These are phyloP conservation scores for Palaemon carinicauda DNA, from an alignment of 1,140 invertebrate species.

Conservation along the genomic window DNA sequence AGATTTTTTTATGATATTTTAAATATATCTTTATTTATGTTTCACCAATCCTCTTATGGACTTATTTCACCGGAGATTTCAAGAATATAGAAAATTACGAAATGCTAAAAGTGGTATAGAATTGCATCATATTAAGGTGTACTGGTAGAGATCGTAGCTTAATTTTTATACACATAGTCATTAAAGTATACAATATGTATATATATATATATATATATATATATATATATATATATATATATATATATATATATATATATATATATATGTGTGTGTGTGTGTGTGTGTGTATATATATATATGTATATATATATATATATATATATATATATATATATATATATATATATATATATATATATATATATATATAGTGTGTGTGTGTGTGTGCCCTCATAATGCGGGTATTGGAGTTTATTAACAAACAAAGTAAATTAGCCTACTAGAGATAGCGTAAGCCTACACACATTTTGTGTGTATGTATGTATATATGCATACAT, in stretches of 20 bases:
- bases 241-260: background rate
- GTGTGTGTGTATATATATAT: background rate
- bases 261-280: background rate
- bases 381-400: background rate
- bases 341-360: background rate
- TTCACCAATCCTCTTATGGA: too few relatives aligned
- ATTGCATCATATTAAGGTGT: background rate
- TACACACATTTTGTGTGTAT: background rate
- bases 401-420: too few relatives aligned
- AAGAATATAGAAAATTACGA: too few relatives aligned
- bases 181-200: too few relatives aligned
- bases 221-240: background rate
- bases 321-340: constrained; percentile 7
- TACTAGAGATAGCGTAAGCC: too few relatives aligned
- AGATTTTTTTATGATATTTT: too few relatives aligned
- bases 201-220: background rate
- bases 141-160: too few relatives aligned
- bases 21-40: too few relatives aligned
- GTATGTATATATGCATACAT: background rate
- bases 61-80: too few relatives aligned
- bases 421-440: too few relatives aligned
- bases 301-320: background rate
- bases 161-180: too few relatives aligned
- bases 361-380: background rate
- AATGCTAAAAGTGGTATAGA: too few relatives aligned